These are phyloP conservation scores for Galago senegalensis DNA, from an alignment of 2,797 vertebrate genomes.

Conservation along the genomic window DNA sequence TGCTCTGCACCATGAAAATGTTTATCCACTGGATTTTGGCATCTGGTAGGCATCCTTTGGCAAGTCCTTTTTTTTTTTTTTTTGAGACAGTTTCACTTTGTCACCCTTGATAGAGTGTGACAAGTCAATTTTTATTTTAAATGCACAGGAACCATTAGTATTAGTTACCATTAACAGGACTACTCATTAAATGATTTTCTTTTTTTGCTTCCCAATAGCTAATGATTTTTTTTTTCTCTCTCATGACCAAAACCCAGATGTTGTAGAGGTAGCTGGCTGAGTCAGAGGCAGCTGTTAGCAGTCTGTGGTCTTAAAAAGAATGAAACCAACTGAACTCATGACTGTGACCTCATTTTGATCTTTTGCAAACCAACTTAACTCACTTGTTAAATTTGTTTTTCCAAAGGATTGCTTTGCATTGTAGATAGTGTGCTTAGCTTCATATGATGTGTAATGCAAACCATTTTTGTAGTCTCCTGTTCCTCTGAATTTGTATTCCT, in stretches of 20 bases:
- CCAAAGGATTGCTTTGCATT: background rate
- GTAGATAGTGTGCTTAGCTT: background rate
- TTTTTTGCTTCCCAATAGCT: background rate
- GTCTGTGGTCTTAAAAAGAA: background rate
- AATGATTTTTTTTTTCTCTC: conserved; percentile 12
- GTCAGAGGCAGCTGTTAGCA: conserved; percentile 59
- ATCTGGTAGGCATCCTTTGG: background rate
- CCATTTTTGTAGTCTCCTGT: background rate
- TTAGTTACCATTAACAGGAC: background rate
- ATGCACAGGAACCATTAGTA: background rate
- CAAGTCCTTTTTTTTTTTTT: background rate
- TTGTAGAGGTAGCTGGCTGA: conserved; percentile 57
- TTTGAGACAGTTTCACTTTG: too few relatives aligned
- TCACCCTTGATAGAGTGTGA: too few relatives aligned
- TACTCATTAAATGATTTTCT: conserved; percentile 13
- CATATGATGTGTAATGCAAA: background rate
- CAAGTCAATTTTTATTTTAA: background rate
- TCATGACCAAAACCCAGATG: conserved; percentile 65
- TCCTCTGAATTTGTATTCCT: background rate
- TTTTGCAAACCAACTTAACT: conserved; percentile 60
- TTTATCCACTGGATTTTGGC: background rate
- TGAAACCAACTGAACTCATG: background rate
- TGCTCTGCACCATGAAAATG: background rate
- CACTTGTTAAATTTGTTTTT: conserved; percentile 56
- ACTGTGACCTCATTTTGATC: conserved; percentile 55